Evolutionary conservation across 2,113 vertebrate genomes (phyloP).

Genomic region (Oplegnathus fasciatus): DNA sequence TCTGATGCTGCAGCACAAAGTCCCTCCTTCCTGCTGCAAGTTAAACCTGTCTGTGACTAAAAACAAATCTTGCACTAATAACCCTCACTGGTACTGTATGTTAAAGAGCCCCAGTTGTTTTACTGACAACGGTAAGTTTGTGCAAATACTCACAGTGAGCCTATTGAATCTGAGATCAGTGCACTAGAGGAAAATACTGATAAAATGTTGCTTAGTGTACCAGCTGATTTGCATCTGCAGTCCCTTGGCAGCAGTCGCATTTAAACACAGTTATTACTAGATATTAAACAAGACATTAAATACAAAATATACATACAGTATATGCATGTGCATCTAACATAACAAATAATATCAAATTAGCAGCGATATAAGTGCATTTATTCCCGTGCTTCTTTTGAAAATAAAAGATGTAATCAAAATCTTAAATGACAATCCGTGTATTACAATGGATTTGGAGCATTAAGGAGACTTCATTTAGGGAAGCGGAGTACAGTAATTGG

Average conservation of each 20-base stretch:
- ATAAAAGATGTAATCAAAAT: neutral
- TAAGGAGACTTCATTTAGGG: constrained; percentile 39
- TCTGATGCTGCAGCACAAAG: constrained; percentile 23
- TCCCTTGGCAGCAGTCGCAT: neutral
- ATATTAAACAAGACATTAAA: neutral
- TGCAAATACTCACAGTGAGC: neutral
- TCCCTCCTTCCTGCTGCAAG: constrained; percentile 12
- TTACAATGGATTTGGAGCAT: neutral
- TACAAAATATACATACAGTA: neutral
- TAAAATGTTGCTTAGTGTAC: neutral
- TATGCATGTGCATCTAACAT: neutral
- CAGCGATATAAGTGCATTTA: neutral
- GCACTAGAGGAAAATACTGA: neutral
- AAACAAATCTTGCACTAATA: constrained; percentile 49
- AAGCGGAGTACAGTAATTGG: constrained; percentile 23
- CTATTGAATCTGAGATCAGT: neutral
- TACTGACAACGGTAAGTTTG: neutral
- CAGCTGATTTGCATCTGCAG: neutral
- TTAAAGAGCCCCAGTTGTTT: constrained; percentile 22
- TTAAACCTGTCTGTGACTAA: constrained; percentile 26
- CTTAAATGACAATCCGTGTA: neutral
- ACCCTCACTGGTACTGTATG: neutral
- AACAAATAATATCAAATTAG: neutral
- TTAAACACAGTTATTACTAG: neutral
- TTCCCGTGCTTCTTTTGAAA: neutral